Conservation (phyloP, 2,113 vertebrate genomes). For the Salvelinus alpinus region DNA sequence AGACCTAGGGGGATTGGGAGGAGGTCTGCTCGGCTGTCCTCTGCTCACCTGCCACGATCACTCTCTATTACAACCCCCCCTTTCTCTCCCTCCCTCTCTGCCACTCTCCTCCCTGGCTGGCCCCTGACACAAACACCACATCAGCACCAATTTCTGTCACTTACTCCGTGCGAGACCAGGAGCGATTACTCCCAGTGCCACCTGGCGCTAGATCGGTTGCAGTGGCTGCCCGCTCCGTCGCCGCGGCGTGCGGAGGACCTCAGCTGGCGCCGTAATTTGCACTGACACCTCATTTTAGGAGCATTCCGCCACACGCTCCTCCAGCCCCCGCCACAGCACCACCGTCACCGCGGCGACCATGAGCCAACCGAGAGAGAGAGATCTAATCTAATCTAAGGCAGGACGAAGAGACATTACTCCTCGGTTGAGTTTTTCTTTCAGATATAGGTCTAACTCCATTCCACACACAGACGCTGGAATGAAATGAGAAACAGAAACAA, state of each 20-base stretch:
- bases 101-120: neutral
- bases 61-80: slow-evolving; percentile 73
- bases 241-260: slow-evolving; percentile 71
- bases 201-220: slow-evolving; percentile 65
- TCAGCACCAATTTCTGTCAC: slow-evolving; percentile 84
- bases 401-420: slow-evolving; percentile 75
- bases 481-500: slow-evolving; percentile 19
- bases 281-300: slow-evolving; percentile 93
- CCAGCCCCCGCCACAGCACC: slow-evolving; percentile 9
- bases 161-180: slow-evolving; percentile 77
- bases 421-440: slow-evolving; percentile 31
- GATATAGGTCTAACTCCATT: slow-evolving; percentile 10
- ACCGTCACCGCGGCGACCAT: neutral
- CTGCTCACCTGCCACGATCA: slow-evolving; percentile 47
- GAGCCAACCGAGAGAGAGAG: slow-evolving; percentile 52
- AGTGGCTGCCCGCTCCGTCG: slow-evolving; percentile 70
- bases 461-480: slow-evolving; percentile 19
- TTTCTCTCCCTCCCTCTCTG: slow-evolving; percentile 9
- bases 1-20: neutral
- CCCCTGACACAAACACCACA: slow-evolving; percentile 81
- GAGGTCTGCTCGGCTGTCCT: neutral
- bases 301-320: slow-evolving; percentile 75
- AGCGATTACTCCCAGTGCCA: slow-evolving; percentile 83
- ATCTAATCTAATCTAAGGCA: slow-evolving; percentile 68
- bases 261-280: slow-evolving; percentile 84